phyloP scores from a whole-genome alignment of 1,140 invertebrate species.

The Drosophila fuyamai region DNA sequence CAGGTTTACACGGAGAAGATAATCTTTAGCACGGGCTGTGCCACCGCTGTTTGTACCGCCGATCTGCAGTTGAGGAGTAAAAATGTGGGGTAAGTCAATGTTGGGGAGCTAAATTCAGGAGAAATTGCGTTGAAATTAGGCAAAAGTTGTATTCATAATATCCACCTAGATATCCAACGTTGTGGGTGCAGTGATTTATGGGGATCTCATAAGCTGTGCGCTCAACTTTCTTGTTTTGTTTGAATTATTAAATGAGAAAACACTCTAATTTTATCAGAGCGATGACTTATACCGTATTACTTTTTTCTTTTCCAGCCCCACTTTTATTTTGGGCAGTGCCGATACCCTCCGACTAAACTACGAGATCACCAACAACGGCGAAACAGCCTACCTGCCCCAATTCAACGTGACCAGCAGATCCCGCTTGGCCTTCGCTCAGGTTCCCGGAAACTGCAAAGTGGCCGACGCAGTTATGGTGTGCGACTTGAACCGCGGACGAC shows the following conservation, averaged over 20 bases:
- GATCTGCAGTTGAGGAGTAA: constrained; percentile 75
- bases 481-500: constrained; percentile 70
- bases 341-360: constrained; percentile 76
- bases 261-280: neutral
- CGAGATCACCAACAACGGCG: constrained; percentile 81
- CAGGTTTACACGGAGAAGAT: constrained; percentile 72
- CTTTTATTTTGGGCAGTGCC: constrained; percentile 84
- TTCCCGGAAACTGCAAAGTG: constrained; percentile 82
- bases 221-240: too few species aligned
- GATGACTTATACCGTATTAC: neutral
- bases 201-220: too few species aligned
- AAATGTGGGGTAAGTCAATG: constrained; percentile 50
- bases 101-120: too few species aligned
- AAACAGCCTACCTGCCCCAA: constrained; percentile 85
- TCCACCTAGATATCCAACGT: too few species aligned
- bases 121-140: too few species aligned
- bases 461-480: constrained; percentile 67
- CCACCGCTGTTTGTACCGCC: constrained; percentile 84
- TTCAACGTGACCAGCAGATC: constrained; percentile 80
- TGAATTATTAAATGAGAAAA: neutral
- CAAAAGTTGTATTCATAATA: too few species aligned
- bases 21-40: constrained; percentile 80
- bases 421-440: constrained; percentile 79
- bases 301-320: constrained; percentile 40
- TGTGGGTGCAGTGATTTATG: too few species aligned